Base-by-base conservation (phyloP, 2,888 invertebrate species). In the Agonopterix heracliana region DNA sequence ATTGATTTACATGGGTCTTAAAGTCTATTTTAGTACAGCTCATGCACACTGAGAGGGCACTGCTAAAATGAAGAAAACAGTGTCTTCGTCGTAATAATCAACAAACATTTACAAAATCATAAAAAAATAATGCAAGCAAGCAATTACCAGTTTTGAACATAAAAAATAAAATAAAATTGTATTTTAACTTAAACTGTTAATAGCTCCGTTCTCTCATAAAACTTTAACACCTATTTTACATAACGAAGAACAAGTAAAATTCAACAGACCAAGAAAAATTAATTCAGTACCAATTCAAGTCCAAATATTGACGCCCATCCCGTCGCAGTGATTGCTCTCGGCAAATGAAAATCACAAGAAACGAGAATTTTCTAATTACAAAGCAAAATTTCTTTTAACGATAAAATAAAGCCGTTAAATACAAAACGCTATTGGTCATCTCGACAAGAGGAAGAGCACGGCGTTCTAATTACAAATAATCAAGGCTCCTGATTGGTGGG, bases 391-490 rank as follows among this genome's bases (percentile, higher is more conserved):
- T 68, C 72, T 72, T 66, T 62, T 61, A 58, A 63, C 58, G 66
- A 61, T 63, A 63, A 68, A 77, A 76, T 73, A 68, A 74, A 71
- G 68, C 70, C 66, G 74, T 69, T 78, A 77, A 81, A 79, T 80
- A 78, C 72, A 68, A 75, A 81, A 79, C 78, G 81, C 74, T 64
- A 88, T 88, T 88, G 88, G 88, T 85, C 86, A 87, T 86, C 81
- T 80, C 72, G 56, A 59, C 59, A 63, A 78, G 70, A 84, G 83
- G 85, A 81, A 81, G 80, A 76, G 72, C 74, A 64, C 70, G 60
- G 68, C 78, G 85, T 86, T 89, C 88, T 89, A 89, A 89, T 89
- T 89, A 89, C 85, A 81, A 87, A 89, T 78, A 89, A 89, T 89
- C 89, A 89, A 89, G 84, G 68, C 52, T 70, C 62, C 74, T 69